phyloP scores from a whole-genome alignment of 2,888 invertebrate species.

The Prosapia bicincta region DNA sequence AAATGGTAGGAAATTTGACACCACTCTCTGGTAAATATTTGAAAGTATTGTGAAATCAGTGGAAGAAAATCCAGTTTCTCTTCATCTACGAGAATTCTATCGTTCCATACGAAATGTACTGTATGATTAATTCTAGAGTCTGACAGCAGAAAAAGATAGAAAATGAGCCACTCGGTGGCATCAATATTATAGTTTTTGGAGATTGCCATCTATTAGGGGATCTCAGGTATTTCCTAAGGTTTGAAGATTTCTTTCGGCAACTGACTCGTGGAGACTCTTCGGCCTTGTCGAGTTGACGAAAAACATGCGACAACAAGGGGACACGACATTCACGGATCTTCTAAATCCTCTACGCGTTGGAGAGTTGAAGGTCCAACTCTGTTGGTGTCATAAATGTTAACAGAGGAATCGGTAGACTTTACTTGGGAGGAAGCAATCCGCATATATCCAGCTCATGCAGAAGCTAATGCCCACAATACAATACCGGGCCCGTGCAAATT shows the following conservation, averaged over 20 bases:
- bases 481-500: conserved; percentile 1
- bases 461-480: conserved; percentile 17
- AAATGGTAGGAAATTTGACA: background rate
- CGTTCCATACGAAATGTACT: background rate
- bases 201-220: background rate
- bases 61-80: background rate
- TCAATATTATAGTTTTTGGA: background rate
- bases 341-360: conserved; percentile 36
- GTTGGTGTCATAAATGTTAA: background rate
- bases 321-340: conserved; percentile 32
- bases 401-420: conserved; percentile 21
- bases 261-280: conserved; percentile 33
- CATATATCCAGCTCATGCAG: conserved; percentile 10
- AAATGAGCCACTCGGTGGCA: background rate
- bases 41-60: background rate
- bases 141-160: background rate
- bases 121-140: background rate
- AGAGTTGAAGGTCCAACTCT: conserved; percentile 27
- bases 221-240: background rate
- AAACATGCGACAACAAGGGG: conserved; percentile 26
- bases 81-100: background rate
- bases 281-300: conserved; percentile 27
- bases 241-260: conserved; percentile 17
- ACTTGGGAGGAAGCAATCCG: background rate
- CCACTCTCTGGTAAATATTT: background rate